Evolutionary conservation across 2,888 invertebrate species (phyloP).

Genomic region (Sclerodermus sp.): DNA sequence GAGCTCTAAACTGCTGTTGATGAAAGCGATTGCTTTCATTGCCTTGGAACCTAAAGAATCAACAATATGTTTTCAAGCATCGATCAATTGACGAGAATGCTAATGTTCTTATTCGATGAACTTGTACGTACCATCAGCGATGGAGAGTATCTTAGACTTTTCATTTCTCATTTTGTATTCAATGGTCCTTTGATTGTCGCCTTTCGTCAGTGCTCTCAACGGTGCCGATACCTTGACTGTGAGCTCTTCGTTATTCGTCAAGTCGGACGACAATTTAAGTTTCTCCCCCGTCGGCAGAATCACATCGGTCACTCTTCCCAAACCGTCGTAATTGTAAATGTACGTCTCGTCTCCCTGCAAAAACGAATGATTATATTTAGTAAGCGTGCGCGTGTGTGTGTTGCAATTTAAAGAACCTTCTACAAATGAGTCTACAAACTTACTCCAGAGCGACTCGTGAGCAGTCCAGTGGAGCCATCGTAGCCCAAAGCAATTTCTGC

Average conservation of each 20-base stretch:
- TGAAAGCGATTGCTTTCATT: constrained; percentile 74
- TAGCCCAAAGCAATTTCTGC: constrained; percentile 89
- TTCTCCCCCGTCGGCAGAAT: constrained; percentile 91
- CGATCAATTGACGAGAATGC: not conserved
- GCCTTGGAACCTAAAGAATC: constrained; percentile 59
- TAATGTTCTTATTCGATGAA: not conserved
- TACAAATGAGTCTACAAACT: constrained; percentile 42
- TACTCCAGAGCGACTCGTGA: constrained; percentile 82
- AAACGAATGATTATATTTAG: no score
- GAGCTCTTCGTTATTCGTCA: constrained; percentile 76
- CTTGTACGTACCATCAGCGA: constrained; percentile 63
- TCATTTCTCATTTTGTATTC: constrained; percentile 68
- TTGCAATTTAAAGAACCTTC: no score
- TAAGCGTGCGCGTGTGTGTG: no score
- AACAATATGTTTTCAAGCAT: not conserved
- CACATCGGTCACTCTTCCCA: constrained; percentile 83
- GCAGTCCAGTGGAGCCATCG: constrained; percentile 83
- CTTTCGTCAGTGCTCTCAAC: constrained; percentile 62
- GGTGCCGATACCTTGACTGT: constrained; percentile 72
- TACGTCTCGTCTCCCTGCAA: constrained; percentile 79
- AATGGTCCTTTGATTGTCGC: constrained; percentile 60
- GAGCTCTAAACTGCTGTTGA: constrained; percentile 78
- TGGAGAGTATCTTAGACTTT: constrained; percentile 68
- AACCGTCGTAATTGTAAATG: constrained; percentile 87
- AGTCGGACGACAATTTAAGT: constrained; percentile 75